Conservation (phyloP, 2,888 invertebrate species). For the Acanthosepion esculentum region DNA sequence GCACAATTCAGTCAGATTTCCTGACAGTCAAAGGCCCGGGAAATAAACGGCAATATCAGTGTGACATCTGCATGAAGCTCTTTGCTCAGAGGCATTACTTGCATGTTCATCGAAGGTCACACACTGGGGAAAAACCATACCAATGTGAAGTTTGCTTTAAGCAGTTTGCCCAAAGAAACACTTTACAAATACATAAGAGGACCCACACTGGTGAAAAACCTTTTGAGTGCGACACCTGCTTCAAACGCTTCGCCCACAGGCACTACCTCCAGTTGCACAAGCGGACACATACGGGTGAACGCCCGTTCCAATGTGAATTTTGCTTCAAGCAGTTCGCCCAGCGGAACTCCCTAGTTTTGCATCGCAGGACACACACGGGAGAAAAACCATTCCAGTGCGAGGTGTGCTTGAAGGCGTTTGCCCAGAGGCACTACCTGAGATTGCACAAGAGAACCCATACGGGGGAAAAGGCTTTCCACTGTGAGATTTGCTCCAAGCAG, state of each 20-base stretch:
- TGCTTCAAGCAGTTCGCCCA: slow-evolving; percentile 46
- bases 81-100: slow-evolving; percentile 38
- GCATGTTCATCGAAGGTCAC: slow-evolving; percentile 24
- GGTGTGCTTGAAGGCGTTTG: slow-evolving; percentile 40
- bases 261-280: slow-evolving; percentile 44
- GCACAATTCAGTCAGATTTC: not conserved
- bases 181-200: slow-evolving; percentile 16
- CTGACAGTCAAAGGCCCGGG: not conserved
- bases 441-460: slow-evolving; percentile 42
- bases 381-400: slow-evolving; percentile 43
- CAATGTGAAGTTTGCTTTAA: slow-evolving; percentile 40
- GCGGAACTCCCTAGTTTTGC: slow-evolving; percentile 35
- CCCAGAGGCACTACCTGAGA: slow-evolving; percentile 41
- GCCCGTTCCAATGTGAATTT: slow-evolving; percentile 40
- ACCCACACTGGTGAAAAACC: slow-evolving; percentile 39
- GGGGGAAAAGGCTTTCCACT: slow-evolving; percentile 42
- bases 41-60: slow-evolving; percentile 35
- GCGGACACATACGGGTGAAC: slow-evolving; percentile 34
- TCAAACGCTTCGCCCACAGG: slow-evolving; percentile 44
- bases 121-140: slow-evolving; percentile 38
- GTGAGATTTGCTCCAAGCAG: slow-evolving; percentile 43
- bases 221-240: slow-evolving; percentile 15
- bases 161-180: slow-evolving; percentile 34
- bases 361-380: slow-evolving; percentile 37
- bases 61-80: slow-evolving; percentile 43